phyloP scores from a whole-genome alignment of 2,888 invertebrate genomes.

The Gibbula magus region DNA sequence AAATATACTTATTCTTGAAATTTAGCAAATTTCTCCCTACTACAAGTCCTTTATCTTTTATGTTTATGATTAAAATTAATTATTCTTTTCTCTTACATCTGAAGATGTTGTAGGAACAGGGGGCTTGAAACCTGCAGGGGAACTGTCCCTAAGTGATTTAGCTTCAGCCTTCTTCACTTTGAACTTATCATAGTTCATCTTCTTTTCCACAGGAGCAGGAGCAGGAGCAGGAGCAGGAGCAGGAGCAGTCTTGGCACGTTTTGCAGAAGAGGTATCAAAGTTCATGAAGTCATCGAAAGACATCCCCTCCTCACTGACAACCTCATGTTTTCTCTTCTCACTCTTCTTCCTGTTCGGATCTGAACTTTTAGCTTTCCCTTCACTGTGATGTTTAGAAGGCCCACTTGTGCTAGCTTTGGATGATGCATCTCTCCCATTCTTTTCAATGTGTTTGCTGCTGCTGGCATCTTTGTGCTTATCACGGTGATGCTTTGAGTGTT shows the following conservation, averaged over 20 bases:
- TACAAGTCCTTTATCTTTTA: too few relatives aligned
- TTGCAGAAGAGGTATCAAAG: constrained; percentile 39
- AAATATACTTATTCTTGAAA: too few relatives aligned
- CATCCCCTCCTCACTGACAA: constrained; percentile 22
- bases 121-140: not conserved
- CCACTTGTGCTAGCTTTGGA: too few relatives aligned
- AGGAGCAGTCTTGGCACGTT: constrained; percentile 32
- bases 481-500: constrained; percentile 2
- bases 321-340: constrained; percentile 22
- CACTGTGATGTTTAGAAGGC: too few relatives aligned
- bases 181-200: constrained; percentile 11
- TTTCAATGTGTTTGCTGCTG: too few relatives aligned
- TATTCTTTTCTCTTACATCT: constrained; percentile 38
- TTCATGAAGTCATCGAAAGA: constrained; percentile 49
- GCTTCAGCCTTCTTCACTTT: not conserved
- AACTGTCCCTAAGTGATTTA: not conserved
- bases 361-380: not conserved
- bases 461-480: constrained; percentile 11
- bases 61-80: too few relatives aligned
- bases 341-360: not conserved
- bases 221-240: not conserved
- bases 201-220: not conserved
- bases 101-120: constrained; percentile 39
- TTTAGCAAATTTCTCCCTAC: too few relatives aligned
- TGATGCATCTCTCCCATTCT: too few relatives aligned